Base-by-base conservation (phyloP, 1,140 invertebrate species). In the Sinonovacula constricta region DNA sequence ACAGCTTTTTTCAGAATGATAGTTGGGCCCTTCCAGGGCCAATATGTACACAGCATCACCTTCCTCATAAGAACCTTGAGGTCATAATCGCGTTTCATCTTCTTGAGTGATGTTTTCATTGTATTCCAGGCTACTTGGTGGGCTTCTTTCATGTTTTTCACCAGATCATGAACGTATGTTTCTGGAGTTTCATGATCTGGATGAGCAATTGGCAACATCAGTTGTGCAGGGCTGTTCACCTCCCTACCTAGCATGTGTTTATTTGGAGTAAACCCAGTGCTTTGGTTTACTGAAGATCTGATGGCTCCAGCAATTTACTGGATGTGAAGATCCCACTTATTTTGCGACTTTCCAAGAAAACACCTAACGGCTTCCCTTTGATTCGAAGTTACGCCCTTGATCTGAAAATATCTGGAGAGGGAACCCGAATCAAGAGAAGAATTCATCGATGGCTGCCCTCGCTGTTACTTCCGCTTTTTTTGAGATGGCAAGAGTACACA, bases 361-460 rank as follows among this genome's bases (percentile, higher is more conserved):
- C 70, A 74, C 7, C 70, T 18, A 3, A 74, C 70, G 30, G 70
- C 70, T 22, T 63, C 70, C 57, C n/a, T 60, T 60, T 10, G 60
- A 72, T 39, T 82, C 77, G 63, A 80, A 82, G 36, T 82, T 72
- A n/a, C 57, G 15, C 7, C 81, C 83, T 36, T 79, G 80, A 63
- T 84, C 83, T 3, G 67, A 56, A 49, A 77, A 67, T 15, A 82
- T 60, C 18, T 53, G 39, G 26, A 66, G 45, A 2, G 60, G 33
- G 3, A 12, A 18, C n/a, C 60, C 22, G 34, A 67, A 49, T 12
- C 28, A 2, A 3, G 36, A 67, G 24, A 51, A 53, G 15, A 67
- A 0, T 10, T 31, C n/a, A 18, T 53, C 49, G n/a, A 36, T 33
- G 12, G 22, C 2, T 4, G 39, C 65, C 18, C 14, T 51, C 2